A percentile compares a stretch with the other conserved stretches of the same genome.
Conservation (phyloP, 1,140 invertebrate genomes). For the Sinonovacula constricta region DNA sequence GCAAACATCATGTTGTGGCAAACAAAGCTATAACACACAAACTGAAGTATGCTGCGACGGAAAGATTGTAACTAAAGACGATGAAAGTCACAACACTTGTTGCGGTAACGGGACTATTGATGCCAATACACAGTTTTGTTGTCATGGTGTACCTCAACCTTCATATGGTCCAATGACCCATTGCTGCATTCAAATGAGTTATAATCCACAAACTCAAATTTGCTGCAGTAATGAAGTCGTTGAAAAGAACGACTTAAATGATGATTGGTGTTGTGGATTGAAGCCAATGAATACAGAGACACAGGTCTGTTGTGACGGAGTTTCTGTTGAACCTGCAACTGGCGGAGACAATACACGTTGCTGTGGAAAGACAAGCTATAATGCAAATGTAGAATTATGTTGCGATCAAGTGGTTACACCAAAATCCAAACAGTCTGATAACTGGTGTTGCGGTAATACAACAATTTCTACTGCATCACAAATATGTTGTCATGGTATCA, state of each 20-base stretch:
- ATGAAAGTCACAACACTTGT: slow-evolving; percentile 33
- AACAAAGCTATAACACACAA: slow-evolving; percentile 26
- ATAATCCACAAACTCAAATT: slow-evolving; percentile 34
- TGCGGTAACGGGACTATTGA: slow-evolving; percentile 45
- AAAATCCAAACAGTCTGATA: slow-evolving; percentile 41
- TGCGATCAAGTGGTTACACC: slow-evolving; percentile 25
- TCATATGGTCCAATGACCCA: slow-evolving; percentile 25
- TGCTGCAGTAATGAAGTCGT: slow-evolving; percentile 32
- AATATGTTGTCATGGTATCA: slow-evolving; percentile 42
- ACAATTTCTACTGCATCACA: slow-evolving; percentile 33
- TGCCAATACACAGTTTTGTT: slow-evolving; percentile 39
- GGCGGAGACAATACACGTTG: slow-evolving; percentile 44
- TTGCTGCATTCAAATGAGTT: slow-evolving; percentile 32
- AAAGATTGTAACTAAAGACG: slow-evolving; percentile 21
- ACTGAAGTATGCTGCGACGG: slow-evolving; percentile 35
- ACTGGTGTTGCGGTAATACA: slow-evolving; percentile 45
- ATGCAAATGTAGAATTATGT: slow-evolving; percentile 31
- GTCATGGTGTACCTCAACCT: slow-evolving; percentile 15
- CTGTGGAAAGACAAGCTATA: slow-evolving; percentile 44
- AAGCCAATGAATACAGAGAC: not conserved
- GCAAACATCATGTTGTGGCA: slow-evolving; percentile 37
- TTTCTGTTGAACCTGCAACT: slow-evolving; percentile 33
- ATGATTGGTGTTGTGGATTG: not conserved
- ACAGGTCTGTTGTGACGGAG: slow-evolving; percentile 45
- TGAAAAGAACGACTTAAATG: slow-evolving; percentile 19